Base-by-base conservation (phyloP, 2,797 vertebrate genomes). In the Gallinago stenura region DNA sequence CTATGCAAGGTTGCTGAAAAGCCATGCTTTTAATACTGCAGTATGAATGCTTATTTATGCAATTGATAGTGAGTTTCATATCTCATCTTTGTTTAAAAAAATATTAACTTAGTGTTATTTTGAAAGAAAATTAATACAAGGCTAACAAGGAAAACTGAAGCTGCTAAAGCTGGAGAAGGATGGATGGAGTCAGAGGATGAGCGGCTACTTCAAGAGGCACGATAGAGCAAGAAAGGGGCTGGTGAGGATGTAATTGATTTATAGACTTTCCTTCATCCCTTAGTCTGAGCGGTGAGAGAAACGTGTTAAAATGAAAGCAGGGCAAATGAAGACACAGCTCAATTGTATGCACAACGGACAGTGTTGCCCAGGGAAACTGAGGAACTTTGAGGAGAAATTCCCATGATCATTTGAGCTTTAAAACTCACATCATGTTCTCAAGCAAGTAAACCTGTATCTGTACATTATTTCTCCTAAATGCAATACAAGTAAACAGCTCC, bases 321-420 rank as follows among this genome's bases (percentile, higher is more conserved):
- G 54, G n/a, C 77, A 95, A 82, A 84, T 93, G 62, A 95, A 96
- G 88, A 56, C 30, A 12, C 7, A 31, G 35, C 83, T 64, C 61
- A 81, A 16, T 51, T 57, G 16, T 45, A 37, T 43, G 56, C 46
- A 56, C 1, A 7, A 87, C 48, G 43, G 50, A 37, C n/a, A 84
- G 14, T 12, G 75, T 83, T 93, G 66, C 81, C 83, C 4, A 2
- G 77, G 73, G 89, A 95, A 96, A 93, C 77, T 91, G 94, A 95
- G 89, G 87, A 91, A 85, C 79, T 83, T 54, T 2, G 15, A 82
- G 66, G 60, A 95, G 41, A 95, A 84, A 91, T 83, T 94, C 33
- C 66, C 1, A 0, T 79, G 41, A 78, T 58, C 56, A 22, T 51
- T 33, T 90, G 65, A 89, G 58, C 43, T 64, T 85, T 80, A 51